These are phyloP conservation scores for Poeciliopsis infans DNA, from an alignment of 2,797 vertebrate species.

Conservation along the genomic window DNA sequence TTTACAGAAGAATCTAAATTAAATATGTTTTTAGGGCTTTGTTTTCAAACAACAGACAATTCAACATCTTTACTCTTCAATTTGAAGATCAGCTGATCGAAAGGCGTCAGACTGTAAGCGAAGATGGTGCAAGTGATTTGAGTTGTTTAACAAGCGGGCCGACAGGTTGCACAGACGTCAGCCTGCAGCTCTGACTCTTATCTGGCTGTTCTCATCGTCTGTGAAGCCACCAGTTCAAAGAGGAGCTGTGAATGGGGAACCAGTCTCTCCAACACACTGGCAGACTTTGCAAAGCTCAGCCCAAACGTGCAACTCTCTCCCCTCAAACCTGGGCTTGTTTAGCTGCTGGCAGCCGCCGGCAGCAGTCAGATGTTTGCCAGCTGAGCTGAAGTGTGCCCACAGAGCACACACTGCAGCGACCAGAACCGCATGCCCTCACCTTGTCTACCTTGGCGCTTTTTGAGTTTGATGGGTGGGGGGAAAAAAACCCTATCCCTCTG, in stretches of 20 bases:
- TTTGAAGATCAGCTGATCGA: not conserved
- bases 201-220: slow-evolving; percentile 26
- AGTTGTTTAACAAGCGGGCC: not conserved
- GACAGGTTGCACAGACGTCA: slow-evolving; percentile 1
- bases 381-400: slow-evolving; percentile 69
- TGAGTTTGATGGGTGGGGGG: slow-evolving; percentile 52
- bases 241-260: slow-evolving; percentile 54
- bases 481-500: slow-evolving; percentile 48
- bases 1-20: not conserved
- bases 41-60: not conserved
- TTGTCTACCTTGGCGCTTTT: slow-evolving; percentile 78
- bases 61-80: not conserved
- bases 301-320: slow-evolving; percentile 60
- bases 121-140: not conserved
- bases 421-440: slow-evolving; percentile 61
- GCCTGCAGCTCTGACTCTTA: not conserved
- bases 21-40: not conserved
- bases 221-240: slow-evolving; percentile 46
- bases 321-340: slow-evolving; percentile 75
- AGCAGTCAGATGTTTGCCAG: slow-evolving; percentile 70
- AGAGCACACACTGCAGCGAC: slow-evolving; percentile 68
- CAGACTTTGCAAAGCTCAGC: slow-evolving; percentile 62
- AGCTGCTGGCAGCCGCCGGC: slow-evolving; percentile 69
- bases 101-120: not conserved
- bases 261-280: slow-evolving; percentile 72